Evolutionary conservation across 2,888 invertebrate species (phyloP), one percentile per base, ranked within the genome.

Genomic region (Gerris lacustris): DNA sequence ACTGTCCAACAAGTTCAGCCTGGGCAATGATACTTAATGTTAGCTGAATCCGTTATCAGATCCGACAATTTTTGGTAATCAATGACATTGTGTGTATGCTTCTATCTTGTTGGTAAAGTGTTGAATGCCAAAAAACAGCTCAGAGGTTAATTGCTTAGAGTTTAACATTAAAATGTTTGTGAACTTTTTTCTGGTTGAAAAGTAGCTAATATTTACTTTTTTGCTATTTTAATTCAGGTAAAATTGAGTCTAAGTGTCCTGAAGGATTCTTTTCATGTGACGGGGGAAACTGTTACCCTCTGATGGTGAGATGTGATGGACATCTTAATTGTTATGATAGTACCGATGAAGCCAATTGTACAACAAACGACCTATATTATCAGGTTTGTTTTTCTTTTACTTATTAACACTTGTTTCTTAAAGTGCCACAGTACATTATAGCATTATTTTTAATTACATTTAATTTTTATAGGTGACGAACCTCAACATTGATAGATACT

Each of bases 301-400:
- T 85, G 18, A 81, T 82, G 0, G 81, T 83, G 68, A 81, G 85
- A 47, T 93, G 92, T 79, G 87, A 93, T 78, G 86, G 86, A 0
- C 83, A 83, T 9, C 81, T 82, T 62, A 88, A 92, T 77, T 93
- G 93, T 78, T 83, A 84, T 73, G 92, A 92, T 77, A 87, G 86
- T 9, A 85, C 84, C 66, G 93, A 94, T 77, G 93, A 94, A 79
- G 78, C 78, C 5, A 84, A 89, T 79, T 90, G 90, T 75, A 78
- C 79, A 45, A 82, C 80, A 47, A 76, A 75, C 44, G 78, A 81
- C 1, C 78, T 82, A 75, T 81, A 82, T 6, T 82, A 82, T 74
- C 83, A 84, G 74, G 79, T 78, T 71, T 4, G 44, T 45, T 11
- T 55, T 11, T 11, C 55, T 55, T 55, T 15, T 55, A 55, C 55